Conservation (phyloP, 1,140 invertebrate species). For the Odontomachus brunneus region DNA sequence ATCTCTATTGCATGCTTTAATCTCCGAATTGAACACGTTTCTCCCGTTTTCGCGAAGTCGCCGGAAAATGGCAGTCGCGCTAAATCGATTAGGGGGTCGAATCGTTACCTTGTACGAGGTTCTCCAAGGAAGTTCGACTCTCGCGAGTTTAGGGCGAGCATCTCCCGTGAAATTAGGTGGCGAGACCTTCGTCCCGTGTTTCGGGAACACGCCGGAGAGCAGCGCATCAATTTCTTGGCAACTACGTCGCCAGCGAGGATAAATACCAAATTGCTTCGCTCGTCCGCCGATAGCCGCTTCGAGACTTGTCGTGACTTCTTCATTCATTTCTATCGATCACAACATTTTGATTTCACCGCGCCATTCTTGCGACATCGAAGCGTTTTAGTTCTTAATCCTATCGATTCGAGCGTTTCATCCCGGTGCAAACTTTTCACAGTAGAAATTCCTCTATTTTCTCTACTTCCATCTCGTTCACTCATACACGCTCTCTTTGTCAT, state of each 20-base stretch:
- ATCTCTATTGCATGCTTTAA: background rate
- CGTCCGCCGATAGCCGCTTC: background rate
- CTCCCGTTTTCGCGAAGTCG: background rate
- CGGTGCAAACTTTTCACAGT: background rate
- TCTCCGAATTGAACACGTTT: background rate
- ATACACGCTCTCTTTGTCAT: too few relatives aligned
- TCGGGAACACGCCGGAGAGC: conserved; percentile 9
- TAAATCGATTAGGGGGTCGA: conserved; percentile 44
- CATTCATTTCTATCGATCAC: background rate
- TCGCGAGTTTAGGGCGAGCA: conserved; percentile 43
- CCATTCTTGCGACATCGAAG: background rate
- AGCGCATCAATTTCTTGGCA: conserved; percentile 50
- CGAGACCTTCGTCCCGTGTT: background rate
- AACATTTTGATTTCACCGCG: too few relatives aligned
- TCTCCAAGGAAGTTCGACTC: conserved; percentile 42
- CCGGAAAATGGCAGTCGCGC: background rate
- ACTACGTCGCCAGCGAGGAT: conserved; percentile 30
- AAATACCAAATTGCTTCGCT: conserved; percentile 37
- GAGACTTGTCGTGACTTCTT: background rate
- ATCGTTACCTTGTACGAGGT: conserved; percentile 29
- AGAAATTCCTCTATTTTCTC: background rate
- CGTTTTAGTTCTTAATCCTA: background rate
- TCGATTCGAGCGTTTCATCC: background rate
- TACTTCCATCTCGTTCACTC: background rate
- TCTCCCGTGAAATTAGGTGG: conserved; percentile 60